Evolutionary conservation across 2,888 invertebrate genomes (phyloP).

Genomic region (Dyspetes luteomarginatus): DNA sequence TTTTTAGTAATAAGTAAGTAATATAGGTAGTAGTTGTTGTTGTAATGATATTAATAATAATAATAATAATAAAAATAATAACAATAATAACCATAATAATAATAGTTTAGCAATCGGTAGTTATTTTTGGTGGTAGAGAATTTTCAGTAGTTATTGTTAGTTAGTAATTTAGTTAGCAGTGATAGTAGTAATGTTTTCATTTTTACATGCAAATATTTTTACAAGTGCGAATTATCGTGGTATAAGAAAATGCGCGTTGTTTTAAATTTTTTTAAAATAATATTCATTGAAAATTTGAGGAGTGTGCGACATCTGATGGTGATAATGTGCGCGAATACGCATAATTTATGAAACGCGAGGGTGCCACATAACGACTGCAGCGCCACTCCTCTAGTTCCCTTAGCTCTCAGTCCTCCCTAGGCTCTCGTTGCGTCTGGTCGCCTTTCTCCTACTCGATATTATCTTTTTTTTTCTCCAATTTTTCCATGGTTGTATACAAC

Average conservation of each 20-base stretch:
- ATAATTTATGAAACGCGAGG: not conserved
- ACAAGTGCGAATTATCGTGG: conserved; percentile 64
- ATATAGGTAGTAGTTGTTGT: conserved; percentile 47
- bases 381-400: not conserved
- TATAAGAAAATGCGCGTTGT: conserved; percentile 49
- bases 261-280: not conserved
- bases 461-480: not conserved
- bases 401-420: not conserved
- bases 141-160: conserved; percentile 59
- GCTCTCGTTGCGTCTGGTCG: not conserved
- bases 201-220: conserved; percentile 64
- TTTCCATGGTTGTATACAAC: not conserved
- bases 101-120: conserved; percentile 49
- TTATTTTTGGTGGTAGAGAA: conserved; percentile 58
- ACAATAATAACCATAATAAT: conserved; percentile 48
- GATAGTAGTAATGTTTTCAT: conserved; percentile 54
- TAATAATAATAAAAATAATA: conserved; percentile 54
- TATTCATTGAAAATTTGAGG: not conserved
- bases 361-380: not conserved
- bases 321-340: not conserved
- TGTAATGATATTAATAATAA: conserved; percentile 61
- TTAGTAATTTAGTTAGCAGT: conserved; percentile 63
- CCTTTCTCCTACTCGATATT: not conserved
- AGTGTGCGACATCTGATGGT: not conserved
- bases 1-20: conserved; percentile 19